A percentile compares a stretch with the other conserved stretches of the same genome.
Evolutionary conservation across 2,888 invertebrate genomes (phyloP).

Genomic region (Thera britannica): DNA sequence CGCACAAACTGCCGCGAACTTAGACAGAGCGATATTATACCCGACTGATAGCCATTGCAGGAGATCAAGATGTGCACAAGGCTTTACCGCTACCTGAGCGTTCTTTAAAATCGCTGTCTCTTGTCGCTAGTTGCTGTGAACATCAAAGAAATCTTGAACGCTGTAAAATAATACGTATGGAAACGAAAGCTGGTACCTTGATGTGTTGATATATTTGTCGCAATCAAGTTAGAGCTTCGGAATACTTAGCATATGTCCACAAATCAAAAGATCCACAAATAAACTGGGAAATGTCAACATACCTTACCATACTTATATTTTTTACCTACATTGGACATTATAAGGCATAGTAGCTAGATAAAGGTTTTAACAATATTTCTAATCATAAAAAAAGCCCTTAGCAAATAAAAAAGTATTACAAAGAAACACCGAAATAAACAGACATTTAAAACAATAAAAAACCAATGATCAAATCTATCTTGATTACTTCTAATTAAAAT

Average conservation of each 20-base stretch:
- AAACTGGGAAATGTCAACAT: neutral
- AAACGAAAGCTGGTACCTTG: constrained; percentile 59
- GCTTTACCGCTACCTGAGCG: no score
- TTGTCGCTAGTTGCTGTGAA: constrained; percentile 26
- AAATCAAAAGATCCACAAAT: neutral
- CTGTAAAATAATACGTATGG: constrained; percentile 62
- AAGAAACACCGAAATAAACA: constrained; percentile 25
- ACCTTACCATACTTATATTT: no score
- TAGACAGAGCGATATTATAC: no score
- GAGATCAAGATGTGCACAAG: no score
- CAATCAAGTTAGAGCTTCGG: constrained; percentile 9
- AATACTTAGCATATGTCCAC: neutral
- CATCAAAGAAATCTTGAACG: constrained; percentile 62
- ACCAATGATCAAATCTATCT: constrained; percentile 32
- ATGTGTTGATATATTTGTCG: constrained; percentile 53
- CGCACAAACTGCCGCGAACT: no score
- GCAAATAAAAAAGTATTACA: constrained; percentile 1
- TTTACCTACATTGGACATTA: no score
- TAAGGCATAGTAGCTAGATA: no score
- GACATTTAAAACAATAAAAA: constrained; percentile 18
- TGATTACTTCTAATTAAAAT: constrained; percentile 34
- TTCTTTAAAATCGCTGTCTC: constrained; percentile 28
- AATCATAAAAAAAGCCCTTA: neutral
- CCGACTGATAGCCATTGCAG: no score
- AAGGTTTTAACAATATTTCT: no score